phyloP scores from a whole-genome alignment of 30 jellyfish, hydroid and myxozoan species.

The Aurelia coerulea region DNA sequence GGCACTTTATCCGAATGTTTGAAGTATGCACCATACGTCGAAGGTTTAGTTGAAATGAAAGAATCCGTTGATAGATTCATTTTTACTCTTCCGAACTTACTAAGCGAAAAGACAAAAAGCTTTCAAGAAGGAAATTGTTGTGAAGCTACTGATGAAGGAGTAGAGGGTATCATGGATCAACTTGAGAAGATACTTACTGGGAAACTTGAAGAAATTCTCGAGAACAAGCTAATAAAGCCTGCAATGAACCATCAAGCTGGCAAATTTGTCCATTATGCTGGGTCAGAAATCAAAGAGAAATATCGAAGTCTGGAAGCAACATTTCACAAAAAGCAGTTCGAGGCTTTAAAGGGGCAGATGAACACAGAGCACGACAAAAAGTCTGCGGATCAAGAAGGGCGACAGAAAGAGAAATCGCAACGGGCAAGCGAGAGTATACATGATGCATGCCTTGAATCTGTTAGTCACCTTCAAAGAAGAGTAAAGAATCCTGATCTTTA shows the following conservation, averaged over 20 bases:
- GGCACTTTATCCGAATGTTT: not conserved
- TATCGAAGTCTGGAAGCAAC: not conserved
- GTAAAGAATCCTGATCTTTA: conserved; percentile 13
- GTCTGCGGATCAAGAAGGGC: not conserved
- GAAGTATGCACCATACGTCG: conserved; percentile 12
- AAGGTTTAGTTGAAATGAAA: conserved; percentile 1
- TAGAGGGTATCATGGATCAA: not conserved
- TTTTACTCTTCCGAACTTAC: not conserved
- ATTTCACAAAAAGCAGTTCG: not conserved
- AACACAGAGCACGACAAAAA: not conserved
- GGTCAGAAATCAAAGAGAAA: not conserved
- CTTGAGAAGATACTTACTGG: not conserved
- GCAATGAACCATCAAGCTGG: not conserved
- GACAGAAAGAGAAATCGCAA: not conserved
- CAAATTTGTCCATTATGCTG: not conserved
- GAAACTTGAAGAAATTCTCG: conserved; percentile 7
- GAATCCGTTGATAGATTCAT: not conserved
- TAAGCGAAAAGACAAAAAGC: not conserved
- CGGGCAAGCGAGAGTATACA: not conserved
- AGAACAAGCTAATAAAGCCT: not conserved
- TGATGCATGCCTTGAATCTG: not conserved
- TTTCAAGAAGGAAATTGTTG: not conserved
- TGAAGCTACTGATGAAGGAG: not conserved
- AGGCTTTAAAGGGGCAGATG: not conserved
- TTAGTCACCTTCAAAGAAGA: conserved; percentile 5